Evolutionary conservation across 2,888 invertebrate genomes (phyloP).

Genomic region (Augochlorella aurata): DNA sequence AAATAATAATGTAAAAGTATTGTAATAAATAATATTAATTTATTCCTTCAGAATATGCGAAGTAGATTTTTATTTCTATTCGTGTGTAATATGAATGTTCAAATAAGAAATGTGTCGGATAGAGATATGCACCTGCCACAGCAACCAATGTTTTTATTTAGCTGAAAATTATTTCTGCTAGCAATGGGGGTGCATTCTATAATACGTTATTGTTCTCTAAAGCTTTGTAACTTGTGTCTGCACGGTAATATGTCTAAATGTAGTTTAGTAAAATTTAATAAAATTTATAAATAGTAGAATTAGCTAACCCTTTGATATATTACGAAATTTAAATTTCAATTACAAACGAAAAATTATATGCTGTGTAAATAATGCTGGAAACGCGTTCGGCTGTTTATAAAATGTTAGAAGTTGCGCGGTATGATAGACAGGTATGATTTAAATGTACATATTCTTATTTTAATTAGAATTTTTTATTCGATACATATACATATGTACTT

Average conservation of each 20-base stretch:
- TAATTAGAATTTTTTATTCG: neutral
- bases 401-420: slow-evolving; percentile 81
- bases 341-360: neutral
- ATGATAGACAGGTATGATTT: slow-evolving; percentile 79
- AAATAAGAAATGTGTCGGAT: neutral
- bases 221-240: neutral
- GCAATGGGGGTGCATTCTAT: neutral
- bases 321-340: neutral
- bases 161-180: slow-evolving; percentile 38
- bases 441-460: neutral
- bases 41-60: neutral
- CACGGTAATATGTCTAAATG: neutral
- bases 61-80: neutral
- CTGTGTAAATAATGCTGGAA: slow-evolving; percentile 74
- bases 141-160: slow-evolving; percentile 75
- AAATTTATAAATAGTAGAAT: neutral
- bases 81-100: neutral
- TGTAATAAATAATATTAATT: neutral
- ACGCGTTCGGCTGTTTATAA: slow-evolving; percentile 81
- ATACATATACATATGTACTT: neutral
- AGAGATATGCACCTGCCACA: slow-evolving; percentile 74
- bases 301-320: neutral
- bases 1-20: neutral
- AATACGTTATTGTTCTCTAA: neutral
- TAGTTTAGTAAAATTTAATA: neutral